These are phyloP conservation scores for Heliconius erato DNA, from an alignment of 2,888 invertebrate genomes.

Conservation along the genomic window DNA sequence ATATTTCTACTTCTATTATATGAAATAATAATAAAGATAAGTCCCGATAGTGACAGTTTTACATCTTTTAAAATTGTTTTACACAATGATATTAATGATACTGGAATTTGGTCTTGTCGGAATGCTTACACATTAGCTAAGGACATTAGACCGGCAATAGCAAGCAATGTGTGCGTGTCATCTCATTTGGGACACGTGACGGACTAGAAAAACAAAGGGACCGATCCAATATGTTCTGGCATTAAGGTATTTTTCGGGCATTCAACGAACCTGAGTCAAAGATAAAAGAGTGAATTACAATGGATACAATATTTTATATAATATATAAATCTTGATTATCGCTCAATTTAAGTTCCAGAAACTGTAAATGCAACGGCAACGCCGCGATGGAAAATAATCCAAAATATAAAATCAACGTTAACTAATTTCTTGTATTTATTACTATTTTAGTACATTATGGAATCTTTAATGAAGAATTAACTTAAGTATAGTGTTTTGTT, in stretches of 20 bases:
- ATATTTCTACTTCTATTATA: constrained; percentile 7
- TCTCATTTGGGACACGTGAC: constrained; percentile 75
- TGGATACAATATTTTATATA: not conserved
- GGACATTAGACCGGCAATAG: constrained; percentile 74
- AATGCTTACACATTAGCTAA: constrained; percentile 77
- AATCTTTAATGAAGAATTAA: constrained; percentile 22
- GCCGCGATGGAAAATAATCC: too few species aligned
- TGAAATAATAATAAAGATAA: not conserved
- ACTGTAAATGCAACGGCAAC: too few species aligned
- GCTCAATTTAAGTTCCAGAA: not conserved
- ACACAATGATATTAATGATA: constrained; percentile 71
- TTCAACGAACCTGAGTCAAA: not conserved
- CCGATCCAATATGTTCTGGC: constrained; percentile 47
- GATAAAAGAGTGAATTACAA: not conserved
- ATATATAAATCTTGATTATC: not conserved
- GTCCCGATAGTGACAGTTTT: not conserved
- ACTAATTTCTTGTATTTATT: too few species aligned
- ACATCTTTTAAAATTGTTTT: constrained; percentile 71
- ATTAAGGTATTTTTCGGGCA: constrained; percentile 43
- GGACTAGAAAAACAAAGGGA: constrained; percentile 57
- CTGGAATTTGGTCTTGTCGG: constrained; percentile 84
- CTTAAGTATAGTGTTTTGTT: not conserved
- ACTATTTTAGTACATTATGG: too few species aligned
- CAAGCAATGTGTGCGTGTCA: constrained; percentile 68
- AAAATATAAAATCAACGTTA: too few species aligned